Conservation (phyloP, 2,797 vertebrate species). For the Pterois miles region DNA sequence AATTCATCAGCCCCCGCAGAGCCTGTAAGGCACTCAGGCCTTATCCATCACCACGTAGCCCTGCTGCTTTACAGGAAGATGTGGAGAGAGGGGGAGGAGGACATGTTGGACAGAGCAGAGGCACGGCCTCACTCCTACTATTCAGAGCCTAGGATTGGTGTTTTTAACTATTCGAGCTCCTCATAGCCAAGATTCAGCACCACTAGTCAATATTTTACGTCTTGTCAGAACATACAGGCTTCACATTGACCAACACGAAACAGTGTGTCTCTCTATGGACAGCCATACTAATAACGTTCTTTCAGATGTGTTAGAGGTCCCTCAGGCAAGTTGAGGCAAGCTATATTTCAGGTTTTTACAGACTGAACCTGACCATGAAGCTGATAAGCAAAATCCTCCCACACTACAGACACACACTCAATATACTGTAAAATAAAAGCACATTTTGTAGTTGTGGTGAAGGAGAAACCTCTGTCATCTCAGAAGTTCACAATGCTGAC, state of each 20-base stretch:
- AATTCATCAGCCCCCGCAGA: constrained; percentile 64
- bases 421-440: background rate
- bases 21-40: constrained; percentile 44
- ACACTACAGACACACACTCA: background rate
- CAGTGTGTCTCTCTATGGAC: background rate
- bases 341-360: constrained; percentile 14
- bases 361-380: constrained; percentile 21
- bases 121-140: constrained; percentile 18
- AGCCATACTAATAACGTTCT: background rate
- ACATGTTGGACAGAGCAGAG: constrained; percentile 6
- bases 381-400: constrained; percentile 6
- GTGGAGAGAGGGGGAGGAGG: constrained; percentile 14
- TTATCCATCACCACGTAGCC: constrained; percentile 63
- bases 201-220: background rate
- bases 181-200: background rate
- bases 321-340: background rate
- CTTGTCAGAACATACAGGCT: background rate
- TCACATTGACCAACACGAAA: background rate
- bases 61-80: constrained; percentile 32
- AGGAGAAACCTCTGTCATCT: background rate
- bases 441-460: constrained; percentile 3
- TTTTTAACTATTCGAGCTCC: constrained; percentile 6
- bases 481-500: background rate
- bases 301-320: background rate
- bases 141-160: background rate